These are phyloP conservation scores for Enteromius afrohamiltoni DNA, from an alignment of 2,797 vertebrate species.

Conservation along the genomic window DNA sequence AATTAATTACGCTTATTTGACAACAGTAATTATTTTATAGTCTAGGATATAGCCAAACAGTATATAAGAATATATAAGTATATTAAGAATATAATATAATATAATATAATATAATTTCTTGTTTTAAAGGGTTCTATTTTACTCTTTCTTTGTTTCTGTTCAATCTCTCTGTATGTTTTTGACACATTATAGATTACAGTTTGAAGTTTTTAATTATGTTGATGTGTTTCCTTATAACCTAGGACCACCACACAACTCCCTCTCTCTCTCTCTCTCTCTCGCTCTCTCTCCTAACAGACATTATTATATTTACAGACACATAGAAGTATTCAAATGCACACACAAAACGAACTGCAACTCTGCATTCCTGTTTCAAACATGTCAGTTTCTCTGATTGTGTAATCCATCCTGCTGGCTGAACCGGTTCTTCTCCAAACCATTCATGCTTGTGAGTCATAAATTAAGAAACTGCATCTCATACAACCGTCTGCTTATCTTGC, in stretches of 20 bases:
- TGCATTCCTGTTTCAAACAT: conserved; percentile 6
- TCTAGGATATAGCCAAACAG: not conserved
- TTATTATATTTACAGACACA: not conserved
- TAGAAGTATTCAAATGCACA: not conserved
- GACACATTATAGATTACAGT: not conserved
- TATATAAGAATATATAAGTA: no score
- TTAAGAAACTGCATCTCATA: conserved; percentile 19
- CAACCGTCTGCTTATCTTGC: conserved; percentile 14
- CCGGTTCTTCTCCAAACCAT: not conserved
- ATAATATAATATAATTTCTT: no score
- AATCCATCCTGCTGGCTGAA: conserved; percentile 15
- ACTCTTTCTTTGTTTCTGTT: not conserved
- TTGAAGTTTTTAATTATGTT: conserved; percentile 8
- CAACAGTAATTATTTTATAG: not conserved
- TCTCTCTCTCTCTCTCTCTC: not conserved
- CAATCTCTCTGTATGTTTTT: not conserved
- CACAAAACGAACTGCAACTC: not conserved
- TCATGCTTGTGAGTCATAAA: not conserved
- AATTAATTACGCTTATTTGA: no score
- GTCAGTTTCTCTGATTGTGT: conserved; percentile 9
- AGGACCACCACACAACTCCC: not conserved
- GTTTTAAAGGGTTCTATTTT: not conserved
- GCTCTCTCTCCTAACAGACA: not conserved
- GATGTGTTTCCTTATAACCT: not conserved
- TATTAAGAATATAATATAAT: no score